A percentile compares a stretch with the other conserved stretches of the same genome.
Evolutionary conservation across 2,888 invertebrate species (phyloP).

Genomic region (Campopleginae sp.): DNA sequence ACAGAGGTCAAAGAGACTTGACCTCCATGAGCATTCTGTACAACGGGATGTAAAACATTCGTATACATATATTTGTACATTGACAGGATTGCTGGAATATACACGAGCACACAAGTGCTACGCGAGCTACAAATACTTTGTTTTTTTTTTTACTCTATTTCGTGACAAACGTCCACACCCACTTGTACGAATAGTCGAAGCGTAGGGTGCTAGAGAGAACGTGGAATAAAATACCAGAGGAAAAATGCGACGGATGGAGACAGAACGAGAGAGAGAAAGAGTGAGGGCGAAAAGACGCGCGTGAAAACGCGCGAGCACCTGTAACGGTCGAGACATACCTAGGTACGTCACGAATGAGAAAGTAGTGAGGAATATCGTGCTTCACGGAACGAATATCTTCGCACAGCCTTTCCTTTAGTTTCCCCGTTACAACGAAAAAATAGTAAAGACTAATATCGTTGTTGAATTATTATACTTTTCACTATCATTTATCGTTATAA

Average conservation of each 20-base stretch:
- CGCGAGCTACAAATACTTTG: background rate
- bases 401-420: slow-evolving; percentile 21
- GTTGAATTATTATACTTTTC: background rate
- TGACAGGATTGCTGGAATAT: slow-evolving; percentile 10
- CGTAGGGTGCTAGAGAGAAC: background rate
- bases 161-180: slow-evolving; percentile 9
- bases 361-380: slow-evolving; percentile 18
- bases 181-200: slow-evolving; percentile 24
- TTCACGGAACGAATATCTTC: slow-evolving; percentile 14
- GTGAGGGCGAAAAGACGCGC: slow-evolving; percentile 12
- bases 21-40: slow-evolving; percentile 21
- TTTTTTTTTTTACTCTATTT: background rate
- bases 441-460: background rate
- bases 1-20: slow-evolving; percentile 10
- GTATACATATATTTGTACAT: background rate
- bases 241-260: background rate
- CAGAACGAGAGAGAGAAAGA: background rate
- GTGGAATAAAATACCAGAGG: slow-evolving; percentile 21
- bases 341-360: slow-evolving; percentile 53
- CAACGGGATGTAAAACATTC: background rate
- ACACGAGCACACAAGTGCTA: background rate
- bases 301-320: slow-evolving; percentile 38
- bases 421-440: background rate
- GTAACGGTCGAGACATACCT: slow-evolving; percentile 33
- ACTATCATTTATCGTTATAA: background rate